phyloP scores from a whole-genome alignment of 2,113 vertebrate species.

The Ameiurus melas region DNA sequence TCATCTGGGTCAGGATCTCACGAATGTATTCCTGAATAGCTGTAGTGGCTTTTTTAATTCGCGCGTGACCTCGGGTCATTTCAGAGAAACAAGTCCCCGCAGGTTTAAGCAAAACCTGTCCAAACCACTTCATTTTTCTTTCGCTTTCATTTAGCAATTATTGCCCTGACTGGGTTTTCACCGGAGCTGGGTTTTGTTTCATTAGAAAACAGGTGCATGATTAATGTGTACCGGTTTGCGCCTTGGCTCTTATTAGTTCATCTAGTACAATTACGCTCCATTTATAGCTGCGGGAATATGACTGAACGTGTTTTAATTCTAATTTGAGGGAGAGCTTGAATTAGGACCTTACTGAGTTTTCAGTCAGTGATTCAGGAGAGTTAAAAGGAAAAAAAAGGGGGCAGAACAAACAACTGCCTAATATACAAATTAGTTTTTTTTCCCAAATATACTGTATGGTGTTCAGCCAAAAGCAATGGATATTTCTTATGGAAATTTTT shows the following conservation, averaged over 20 bases:
- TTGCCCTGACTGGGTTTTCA: slow-evolving; percentile 13
- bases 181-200: neutral
- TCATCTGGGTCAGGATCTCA: slow-evolving; percentile 43
- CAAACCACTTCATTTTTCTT: slow-evolving; percentile 13
- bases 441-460: neutral
- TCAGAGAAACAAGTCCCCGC: neutral
- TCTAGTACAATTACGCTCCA: neutral
- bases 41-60: slow-evolving; percentile 36
- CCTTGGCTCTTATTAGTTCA: slow-evolving; percentile 16
- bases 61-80: slow-evolving; percentile 47
- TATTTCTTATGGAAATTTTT: neutral
- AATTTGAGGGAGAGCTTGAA: neutral
- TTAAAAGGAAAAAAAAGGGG: neutral
- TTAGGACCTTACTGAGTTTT: neutral
- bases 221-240: slow-evolving; percentile 17
- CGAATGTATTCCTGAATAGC: slow-evolving; percentile 47
- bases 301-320: neutral
- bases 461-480: neutral
- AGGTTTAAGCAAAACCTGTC: slow-evolving; percentile 31
- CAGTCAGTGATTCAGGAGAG: neutral
- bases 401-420: neutral
- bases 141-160: slow-evolving; percentile 5
- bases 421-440: neutral
- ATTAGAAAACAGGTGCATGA: slow-evolving; percentile 37
- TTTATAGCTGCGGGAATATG: neutral